Base-by-base conservation (phyloP, 2,113 vertebrate species). In the Gulo gulo region DNA sequence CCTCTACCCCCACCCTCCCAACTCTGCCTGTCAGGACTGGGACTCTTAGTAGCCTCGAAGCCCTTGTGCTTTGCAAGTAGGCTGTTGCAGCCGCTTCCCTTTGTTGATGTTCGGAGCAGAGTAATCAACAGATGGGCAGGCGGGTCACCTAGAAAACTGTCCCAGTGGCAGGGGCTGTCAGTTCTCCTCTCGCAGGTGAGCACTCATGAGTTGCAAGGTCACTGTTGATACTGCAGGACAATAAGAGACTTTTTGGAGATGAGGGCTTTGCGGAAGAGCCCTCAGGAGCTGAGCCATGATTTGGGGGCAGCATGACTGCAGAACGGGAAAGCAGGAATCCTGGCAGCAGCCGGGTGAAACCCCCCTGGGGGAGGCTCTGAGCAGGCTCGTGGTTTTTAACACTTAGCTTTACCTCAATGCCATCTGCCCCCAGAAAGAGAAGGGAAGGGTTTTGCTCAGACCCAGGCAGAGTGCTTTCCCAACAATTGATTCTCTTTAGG, bases 381-480 rank as follows among this genome's bases (percentile, higher is more conserved):
- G 86, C 14, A 0, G 57, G 7, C 78, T 86, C 7, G 0, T 69
- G 57, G 76, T 76, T 84, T 36, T 71, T 13, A 39, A 34, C 65
- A 13, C 42, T 93, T 85, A 47, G 45, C 50, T 42, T 83, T 39
- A 71, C 82, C 74, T 79, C 42, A 69, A 59, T 65, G 84, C 92
- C 95, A 90, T 97, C 97, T 96, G 92, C 63, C 80, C 81, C 85
- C 42, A 23, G 26, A 81, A 91, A 78, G 63, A 91, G 71, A 73
- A 39, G 45, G 21, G 71, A 57, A 61, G 69, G 69, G 21, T 86
- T 97, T 61, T 57, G 69, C 8, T 97, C 29, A 85, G 36, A 31
- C 55, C 76, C 29, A 2, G 26, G 29, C 71, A 82, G 83, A 84
- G 67, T 67, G 45, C 80, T 87, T 88, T 65, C 34, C 59, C 16